These are phyloP conservation scores for Celastrina argiolus DNA, from an alignment of 2,888 invertebrate species.

Conservation along the genomic window DNA sequence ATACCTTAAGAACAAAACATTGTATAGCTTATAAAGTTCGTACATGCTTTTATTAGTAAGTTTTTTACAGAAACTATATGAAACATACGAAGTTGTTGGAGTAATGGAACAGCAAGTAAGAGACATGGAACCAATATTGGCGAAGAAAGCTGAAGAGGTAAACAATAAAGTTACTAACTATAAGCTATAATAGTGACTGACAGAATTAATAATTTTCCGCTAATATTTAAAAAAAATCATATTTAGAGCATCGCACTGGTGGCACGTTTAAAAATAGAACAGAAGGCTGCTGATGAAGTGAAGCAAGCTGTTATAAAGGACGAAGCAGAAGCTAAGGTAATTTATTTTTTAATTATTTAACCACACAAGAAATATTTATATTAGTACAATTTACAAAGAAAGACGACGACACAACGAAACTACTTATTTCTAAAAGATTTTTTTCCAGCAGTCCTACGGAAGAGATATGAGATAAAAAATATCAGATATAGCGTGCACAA, in stretches of 20 bases:
- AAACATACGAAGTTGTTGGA: constrained; percentile 88
- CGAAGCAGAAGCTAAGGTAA: constrained; percentile 88
- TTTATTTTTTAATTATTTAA: neutral
- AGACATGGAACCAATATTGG: constrained; percentile 88
- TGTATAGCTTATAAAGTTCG: too few species aligned
- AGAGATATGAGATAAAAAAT: too few species aligned
- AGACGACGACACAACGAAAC: too few species aligned
- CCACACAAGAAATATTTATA: too few species aligned
- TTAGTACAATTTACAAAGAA: too few species aligned
- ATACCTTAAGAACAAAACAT: too few species aligned
- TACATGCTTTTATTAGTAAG: too few species aligned
- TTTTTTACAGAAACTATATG: constrained; percentile 81
- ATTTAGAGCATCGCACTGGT: constrained; percentile 82
- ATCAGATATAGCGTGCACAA: too few species aligned
- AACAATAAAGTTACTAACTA: neutral
- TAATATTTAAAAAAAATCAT: neutral
- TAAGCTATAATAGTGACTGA: neutral
- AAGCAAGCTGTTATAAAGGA: constrained; percentile 88
- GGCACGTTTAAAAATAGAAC: constrained; percentile 86
- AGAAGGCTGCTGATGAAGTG: constrained; percentile 88
- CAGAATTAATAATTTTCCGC: neutral
- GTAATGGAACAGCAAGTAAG: constrained; percentile 91
- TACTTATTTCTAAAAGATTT: too few species aligned
- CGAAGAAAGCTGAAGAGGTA: constrained; percentile 84
- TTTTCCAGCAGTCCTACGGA: too few species aligned